Evolutionary conservation across 2,888 invertebrate species (phyloP).

Genomic region (Hirudinaria manillensis): DNA sequence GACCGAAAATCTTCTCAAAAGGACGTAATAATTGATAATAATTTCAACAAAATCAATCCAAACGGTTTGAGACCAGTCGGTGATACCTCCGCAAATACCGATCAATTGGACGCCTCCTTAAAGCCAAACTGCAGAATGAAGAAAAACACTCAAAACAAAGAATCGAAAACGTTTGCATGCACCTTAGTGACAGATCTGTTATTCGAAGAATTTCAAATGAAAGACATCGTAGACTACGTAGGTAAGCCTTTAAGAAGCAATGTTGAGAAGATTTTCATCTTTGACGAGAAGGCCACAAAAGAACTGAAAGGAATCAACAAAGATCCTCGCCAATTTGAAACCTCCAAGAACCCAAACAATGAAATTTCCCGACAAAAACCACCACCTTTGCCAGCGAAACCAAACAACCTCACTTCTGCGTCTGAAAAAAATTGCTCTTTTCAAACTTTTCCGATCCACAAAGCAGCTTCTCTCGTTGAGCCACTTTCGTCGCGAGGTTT

Average conservation of each 20-base stretch:
- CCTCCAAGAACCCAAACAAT: too few species aligned
- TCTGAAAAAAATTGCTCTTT: too few species aligned
- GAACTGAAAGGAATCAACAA: too few species aligned
- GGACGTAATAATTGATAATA: too few species aligned
- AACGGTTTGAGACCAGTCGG: too few species aligned
- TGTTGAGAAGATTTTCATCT: background rate
- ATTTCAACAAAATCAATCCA: too few species aligned
- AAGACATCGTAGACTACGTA: background rate
- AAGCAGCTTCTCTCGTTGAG: background rate
- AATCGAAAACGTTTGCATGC: background rate
- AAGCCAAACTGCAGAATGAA: too few species aligned
- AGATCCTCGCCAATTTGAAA: too few species aligned
- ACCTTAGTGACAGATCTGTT: background rate
- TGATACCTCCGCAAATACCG: too few species aligned
- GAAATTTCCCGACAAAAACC: background rate
- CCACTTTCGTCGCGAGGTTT: background rate
- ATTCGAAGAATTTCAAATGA: background rate
- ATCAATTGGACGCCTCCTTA: too few species aligned
- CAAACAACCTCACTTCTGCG: background rate
- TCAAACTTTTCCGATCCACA: constrained; percentile 6
- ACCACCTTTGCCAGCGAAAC: constrained; percentile 4
- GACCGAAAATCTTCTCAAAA: too few species aligned
- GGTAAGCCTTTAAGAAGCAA: background rate
- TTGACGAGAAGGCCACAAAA: background rate
- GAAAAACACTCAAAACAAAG: too few species aligned